Conservation (phyloP, 2,797 vertebrate species). For the Petrocephalus schoutedeni region DNA sequence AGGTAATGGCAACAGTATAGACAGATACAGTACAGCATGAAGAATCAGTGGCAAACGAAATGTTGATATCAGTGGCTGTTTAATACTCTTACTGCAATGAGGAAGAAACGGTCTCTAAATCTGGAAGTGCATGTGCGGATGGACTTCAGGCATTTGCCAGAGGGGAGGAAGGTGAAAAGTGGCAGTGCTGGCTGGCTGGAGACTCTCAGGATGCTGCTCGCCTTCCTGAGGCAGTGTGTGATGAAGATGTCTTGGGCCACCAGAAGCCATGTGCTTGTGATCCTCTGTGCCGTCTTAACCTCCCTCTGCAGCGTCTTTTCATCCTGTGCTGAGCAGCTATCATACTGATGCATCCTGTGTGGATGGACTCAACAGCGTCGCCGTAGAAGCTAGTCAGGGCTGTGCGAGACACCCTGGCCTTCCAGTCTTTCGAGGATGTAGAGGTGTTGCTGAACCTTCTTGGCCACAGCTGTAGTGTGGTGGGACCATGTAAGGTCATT, state of each 20-base stretch:
- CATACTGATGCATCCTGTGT: not conserved
- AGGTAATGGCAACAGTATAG: too few species aligned
- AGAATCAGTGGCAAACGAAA: too few species aligned
- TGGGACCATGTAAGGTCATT: not conserved
- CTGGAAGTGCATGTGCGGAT: not conserved
- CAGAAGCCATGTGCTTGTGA: not conserved
- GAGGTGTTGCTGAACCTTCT: not conserved
- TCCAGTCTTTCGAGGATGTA: not conserved
- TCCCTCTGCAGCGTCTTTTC: not conserved
- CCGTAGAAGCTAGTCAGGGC: not conserved
- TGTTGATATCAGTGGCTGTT: not conserved
- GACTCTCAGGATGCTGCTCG: not conserved
- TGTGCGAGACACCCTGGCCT: not conserved
- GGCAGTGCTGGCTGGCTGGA: not conserved
- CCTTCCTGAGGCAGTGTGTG: not conserved
- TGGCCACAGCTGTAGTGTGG: not conserved
- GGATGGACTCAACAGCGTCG: not conserved
- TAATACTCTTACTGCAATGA: not conserved
- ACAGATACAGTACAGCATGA: too few species aligned
- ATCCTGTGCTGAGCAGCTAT: not conserved
- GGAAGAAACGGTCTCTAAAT: not conserved
- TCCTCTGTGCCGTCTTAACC: not conserved
- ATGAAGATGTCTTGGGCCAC: not conserved
- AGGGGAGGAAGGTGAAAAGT: not conserved
- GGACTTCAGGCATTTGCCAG: not conserved